These are phyloP conservation scores for Tricholauxania praeusta DNA, from an alignment of 2,888 invertebrate species.

Conservation along the genomic window DNA sequence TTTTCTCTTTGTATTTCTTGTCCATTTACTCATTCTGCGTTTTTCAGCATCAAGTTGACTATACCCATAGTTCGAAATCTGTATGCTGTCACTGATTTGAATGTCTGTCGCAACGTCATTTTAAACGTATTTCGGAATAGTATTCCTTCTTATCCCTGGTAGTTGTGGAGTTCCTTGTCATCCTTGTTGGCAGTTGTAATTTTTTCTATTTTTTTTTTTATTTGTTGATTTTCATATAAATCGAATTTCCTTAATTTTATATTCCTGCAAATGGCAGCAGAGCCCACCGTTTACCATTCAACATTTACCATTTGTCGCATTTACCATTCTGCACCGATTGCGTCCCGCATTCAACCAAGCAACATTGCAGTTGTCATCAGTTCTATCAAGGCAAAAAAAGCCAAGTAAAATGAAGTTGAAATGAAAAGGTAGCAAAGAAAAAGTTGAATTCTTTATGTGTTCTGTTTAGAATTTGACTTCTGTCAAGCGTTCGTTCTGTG, in stretches of 20 bases:
- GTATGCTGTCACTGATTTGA: slow-evolving; percentile 41
- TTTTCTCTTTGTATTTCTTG: not conserved
- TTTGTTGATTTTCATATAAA: slow-evolving; percentile 54
- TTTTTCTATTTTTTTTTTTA: slow-evolving; percentile 31
- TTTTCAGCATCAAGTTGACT: slow-evolving; percentile 3
- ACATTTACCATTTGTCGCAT: slow-evolving; percentile 9
- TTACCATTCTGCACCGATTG: not conserved
- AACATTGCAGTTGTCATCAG: not conserved
- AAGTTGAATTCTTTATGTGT: no score
- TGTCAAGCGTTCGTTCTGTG: no score
- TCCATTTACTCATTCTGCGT: slow-evolving; percentile 1
- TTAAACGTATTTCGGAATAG: not conserved
- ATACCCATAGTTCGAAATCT: slow-evolving; percentile 11
- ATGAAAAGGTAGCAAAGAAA: no score
- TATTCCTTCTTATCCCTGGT: not conserved
- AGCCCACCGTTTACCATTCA: slow-evolving; percentile 27
- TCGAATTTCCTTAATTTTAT: slow-evolving; percentile 58
- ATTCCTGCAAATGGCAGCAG: slow-evolving; percentile 47
- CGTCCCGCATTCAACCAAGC: not conserved
- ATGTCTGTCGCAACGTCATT: slow-evolving; percentile 38
- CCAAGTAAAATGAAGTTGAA: no score
- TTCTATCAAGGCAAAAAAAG: no score
- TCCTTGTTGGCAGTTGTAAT: slow-evolving; percentile 32
- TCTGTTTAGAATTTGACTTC: no score
- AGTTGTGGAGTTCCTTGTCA: slow-evolving; percentile 14